phyloP scores from a whole-genome alignment of 1,140 invertebrate genomes.

The Scaptomyza pallida region DNA sequence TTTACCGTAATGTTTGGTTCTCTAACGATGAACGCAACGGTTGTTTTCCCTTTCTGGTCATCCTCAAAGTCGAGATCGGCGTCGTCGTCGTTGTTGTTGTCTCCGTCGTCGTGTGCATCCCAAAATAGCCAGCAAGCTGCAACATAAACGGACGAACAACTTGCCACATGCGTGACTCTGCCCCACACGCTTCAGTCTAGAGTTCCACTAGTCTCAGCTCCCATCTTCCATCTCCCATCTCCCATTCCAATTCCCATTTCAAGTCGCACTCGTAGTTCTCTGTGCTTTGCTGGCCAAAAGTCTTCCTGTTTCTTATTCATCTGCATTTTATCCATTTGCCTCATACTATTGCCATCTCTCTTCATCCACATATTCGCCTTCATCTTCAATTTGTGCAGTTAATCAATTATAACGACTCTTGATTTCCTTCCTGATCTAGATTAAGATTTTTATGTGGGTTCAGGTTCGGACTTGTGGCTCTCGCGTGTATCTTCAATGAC shows the following conservation, averaged over 20 bases:
- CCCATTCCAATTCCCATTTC: neutral
- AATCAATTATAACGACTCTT: constrained; percentile 84
- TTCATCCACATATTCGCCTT: neutral
- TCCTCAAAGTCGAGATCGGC: constrained; percentile 25
- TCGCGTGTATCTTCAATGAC: constrained; percentile 14
- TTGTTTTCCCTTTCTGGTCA: constrained; percentile 83
- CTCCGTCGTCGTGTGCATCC: constrained; percentile 55
- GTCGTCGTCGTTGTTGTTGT: constrained; percentile 30
- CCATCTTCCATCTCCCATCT: neutral
- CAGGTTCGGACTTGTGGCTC: constrained; percentile 17
- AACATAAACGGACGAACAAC: constrained; percentile 13
- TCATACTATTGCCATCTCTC: neutral
- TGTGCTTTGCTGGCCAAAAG: constrained; percentile 35
- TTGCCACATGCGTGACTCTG: constrained; percentile 71
- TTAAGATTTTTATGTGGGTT: constrained; percentile 72
- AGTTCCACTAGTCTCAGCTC: neutral
- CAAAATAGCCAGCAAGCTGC: constrained; percentile 60
- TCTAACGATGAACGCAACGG: constrained; percentile 78
- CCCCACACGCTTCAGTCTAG: constrained; percentile 43
- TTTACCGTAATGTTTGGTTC: constrained; percentile 71
- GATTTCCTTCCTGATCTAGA: constrained; percentile 84
- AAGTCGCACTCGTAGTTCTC: constrained; percentile 20
- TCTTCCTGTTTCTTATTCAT: constrained; percentile 74
- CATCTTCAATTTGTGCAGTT: constrained; percentile 67
- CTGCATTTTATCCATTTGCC: constrained; percentile 35